Evolutionary conservation across 2,888 invertebrate genomes (phyloP).

Genomic region (Ochropleura leucogaster): DNA sequence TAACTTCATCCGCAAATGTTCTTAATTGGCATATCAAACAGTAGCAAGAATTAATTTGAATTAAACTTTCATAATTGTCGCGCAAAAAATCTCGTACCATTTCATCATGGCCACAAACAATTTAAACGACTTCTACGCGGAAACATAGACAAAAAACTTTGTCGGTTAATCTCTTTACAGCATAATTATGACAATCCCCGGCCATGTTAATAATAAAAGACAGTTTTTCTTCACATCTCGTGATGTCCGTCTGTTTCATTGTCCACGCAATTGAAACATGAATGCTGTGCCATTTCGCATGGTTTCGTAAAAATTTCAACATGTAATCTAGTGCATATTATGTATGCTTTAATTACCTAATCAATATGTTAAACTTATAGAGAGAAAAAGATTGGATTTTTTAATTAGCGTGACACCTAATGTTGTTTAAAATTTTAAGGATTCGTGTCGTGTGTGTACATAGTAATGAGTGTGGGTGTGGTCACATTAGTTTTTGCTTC

Average conservation of each 20-base stretch:
- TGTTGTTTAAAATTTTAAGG: constrained; percentile 24
- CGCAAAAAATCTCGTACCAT: constrained; percentile 18
- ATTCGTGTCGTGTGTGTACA: constrained; percentile 11
- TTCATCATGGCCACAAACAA: constrained; percentile 46
- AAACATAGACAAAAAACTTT: constrained; percentile 23
- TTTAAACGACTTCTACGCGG: constrained; percentile 35
- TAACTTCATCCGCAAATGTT: neutral
- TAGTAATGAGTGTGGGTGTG: constrained; percentile 9
- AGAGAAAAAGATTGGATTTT: constrained; percentile 6
- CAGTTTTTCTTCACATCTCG: constrained; percentile 55
- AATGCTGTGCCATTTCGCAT: constrained; percentile 5
- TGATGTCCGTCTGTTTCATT: constrained; percentile 32
- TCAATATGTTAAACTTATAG: constrained; percentile 14
- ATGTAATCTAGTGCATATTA: constrained; percentile 36
- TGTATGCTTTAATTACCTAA: constrained; percentile 7
- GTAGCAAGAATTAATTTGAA: constrained; percentile 18
- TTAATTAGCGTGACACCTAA: constrained; percentile 5
- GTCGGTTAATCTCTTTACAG: constrained; percentile 36
- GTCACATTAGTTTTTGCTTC: neutral
- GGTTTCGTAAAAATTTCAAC: constrained; percentile 34
- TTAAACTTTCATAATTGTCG: constrained; percentile 39
- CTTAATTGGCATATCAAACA: constrained; percentile 23
- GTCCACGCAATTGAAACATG: constrained; percentile 42
- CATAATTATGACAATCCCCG: constrained; percentile 54
- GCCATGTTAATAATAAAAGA: constrained; percentile 48